Conservation (phyloP, 2,888 invertebrate species). For the Parelbella ahira region DNA sequence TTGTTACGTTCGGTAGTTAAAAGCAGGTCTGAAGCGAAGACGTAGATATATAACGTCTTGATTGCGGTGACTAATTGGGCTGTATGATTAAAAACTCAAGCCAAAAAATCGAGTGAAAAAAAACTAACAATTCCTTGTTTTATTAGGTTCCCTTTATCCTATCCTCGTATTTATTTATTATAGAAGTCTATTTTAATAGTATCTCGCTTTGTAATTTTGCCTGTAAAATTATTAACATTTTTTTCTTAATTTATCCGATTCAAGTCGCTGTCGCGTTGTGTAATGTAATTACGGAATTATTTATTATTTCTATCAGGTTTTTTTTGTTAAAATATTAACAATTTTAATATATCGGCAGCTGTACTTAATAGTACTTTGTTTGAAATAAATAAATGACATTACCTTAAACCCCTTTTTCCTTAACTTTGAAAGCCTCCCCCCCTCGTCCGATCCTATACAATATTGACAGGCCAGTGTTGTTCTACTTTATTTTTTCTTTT, state of each 20-base stretch:
- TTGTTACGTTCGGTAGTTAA: too few relatives aligned
- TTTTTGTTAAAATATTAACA: constrained; percentile 64
- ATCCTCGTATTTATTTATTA: constrained; percentile 69
- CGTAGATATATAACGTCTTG: too few relatives aligned
- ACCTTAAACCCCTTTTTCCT: constrained; percentile 34
- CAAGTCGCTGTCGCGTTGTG: constrained; percentile 42
- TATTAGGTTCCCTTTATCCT: constrained; percentile 52
- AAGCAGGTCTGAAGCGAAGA: too few relatives aligned
- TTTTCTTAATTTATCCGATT: constrained; percentile 35
- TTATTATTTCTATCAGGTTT: constrained; percentile 48
- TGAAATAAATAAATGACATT: constrained; percentile 77
- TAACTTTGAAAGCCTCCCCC: constrained; percentile 33
- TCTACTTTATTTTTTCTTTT: constrained; percentile 54
- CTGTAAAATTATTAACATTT: constrained; percentile 45
- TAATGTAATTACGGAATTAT: constrained; percentile 43
- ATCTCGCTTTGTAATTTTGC: constrained; percentile 72
- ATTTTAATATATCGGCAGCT: constrained; percentile 71
- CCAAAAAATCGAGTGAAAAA: constrained; percentile 30
- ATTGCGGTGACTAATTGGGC: constrained; percentile 32
- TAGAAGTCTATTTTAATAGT: constrained; percentile 56
- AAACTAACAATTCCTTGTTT: constrained; percentile 48
- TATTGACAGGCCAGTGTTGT: constrained; percentile 82
- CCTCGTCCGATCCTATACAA: constrained; percentile 52
- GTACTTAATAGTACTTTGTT: constrained; percentile 72
- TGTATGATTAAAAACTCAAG: constrained; percentile 28